Base-by-base conservation (phyloP, 2,888 invertebrate genomes). In the Lasioglossum marginatum region DNA sequence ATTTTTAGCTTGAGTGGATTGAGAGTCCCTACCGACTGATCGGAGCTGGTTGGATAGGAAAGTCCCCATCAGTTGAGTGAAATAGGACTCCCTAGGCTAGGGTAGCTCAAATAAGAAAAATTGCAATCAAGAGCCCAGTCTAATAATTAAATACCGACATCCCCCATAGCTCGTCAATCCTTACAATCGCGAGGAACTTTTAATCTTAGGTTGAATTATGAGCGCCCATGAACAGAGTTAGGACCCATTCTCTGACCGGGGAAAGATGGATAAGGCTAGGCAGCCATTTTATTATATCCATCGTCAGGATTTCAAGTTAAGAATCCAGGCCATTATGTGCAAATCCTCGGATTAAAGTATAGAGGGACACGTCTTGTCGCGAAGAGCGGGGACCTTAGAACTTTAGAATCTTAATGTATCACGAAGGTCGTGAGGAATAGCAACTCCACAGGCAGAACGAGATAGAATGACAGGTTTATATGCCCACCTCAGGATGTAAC, bases 401-500 rank as follows among this genome's bases (percentile, higher is more conserved):
- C 48, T 71, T 57, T 52, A 71, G 85, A 85, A 83, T 86, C 81
- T 81, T 82, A 91, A 82, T 85, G 77, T 87, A 92, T 90, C 83
- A 90, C 85, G 83, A 84, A 92, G 84, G 90, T 91, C 88, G 88
- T 85, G 87, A 91, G 73, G 79, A 91, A 89, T 83, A 88, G 89
- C 82, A 89, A 88, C 90, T 88, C 88, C 80, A 86, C 74, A 75
- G 89, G 85, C 74, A 91, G 77, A 81, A 89, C 75, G 83, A 92
- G 81, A 78, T 79, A 82, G 85, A 85, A 90, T 82, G 91, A 90
- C 86, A 89, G 83, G 89, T 91, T 90, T 88, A 90, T 88, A 90
- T 87, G 88, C 91, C 84, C 89, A 93, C 92, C 93, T 92, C 93
- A 66, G 80, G 80, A 70, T 92, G 89, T 77, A 92, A 88, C 79